These are phyloP conservation scores for Virgularia gustaviana DNA, from an alignment of 92 coral and sea anemone species.

Conservation along the genomic window DNA sequence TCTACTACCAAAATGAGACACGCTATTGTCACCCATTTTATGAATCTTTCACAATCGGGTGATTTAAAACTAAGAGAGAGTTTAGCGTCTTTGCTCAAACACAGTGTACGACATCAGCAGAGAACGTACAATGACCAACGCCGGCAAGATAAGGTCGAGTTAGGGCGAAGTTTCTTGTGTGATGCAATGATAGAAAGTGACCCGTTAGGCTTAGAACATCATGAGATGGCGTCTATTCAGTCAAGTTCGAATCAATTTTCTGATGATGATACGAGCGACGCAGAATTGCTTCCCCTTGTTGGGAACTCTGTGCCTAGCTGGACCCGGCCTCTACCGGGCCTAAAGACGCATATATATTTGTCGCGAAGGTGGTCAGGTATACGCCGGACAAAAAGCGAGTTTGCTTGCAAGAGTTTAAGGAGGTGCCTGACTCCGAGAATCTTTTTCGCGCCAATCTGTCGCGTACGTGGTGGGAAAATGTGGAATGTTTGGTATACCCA, in stretches of 20 bases:
- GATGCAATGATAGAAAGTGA: neutral
- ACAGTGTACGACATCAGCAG: conserved; percentile 32
- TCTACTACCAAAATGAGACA: conserved; percentile 23
- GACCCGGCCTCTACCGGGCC: conserved; percentile 18
- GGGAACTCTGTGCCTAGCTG: neutral
- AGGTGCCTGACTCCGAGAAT: too few species aligned
- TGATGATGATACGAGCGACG: neutral
- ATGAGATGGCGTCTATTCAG: too few species aligned
- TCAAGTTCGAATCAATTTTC: neutral
- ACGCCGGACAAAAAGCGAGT: neutral
- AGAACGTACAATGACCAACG: conserved; percentile 22
- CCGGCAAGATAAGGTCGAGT: neutral
- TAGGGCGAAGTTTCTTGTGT: conserved; percentile 3
- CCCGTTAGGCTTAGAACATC: neutral
- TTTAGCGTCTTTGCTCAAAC: conserved; percentile 33
- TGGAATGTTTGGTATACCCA: too few species aligned
- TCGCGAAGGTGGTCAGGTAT: neutral
- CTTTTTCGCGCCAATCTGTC: too few species aligned
- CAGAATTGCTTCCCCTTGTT: neutral
- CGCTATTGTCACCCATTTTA: conserved; percentile 18
- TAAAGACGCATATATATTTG: conserved; percentile 4
- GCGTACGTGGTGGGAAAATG: too few species aligned
- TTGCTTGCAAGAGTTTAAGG: neutral
- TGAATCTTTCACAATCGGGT: conserved; percentile 17
- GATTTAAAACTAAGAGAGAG: conserved; percentile 20